Base-by-base conservation (phyloP, 2,797 vertebrate species). In the Falco concolor region DNA sequence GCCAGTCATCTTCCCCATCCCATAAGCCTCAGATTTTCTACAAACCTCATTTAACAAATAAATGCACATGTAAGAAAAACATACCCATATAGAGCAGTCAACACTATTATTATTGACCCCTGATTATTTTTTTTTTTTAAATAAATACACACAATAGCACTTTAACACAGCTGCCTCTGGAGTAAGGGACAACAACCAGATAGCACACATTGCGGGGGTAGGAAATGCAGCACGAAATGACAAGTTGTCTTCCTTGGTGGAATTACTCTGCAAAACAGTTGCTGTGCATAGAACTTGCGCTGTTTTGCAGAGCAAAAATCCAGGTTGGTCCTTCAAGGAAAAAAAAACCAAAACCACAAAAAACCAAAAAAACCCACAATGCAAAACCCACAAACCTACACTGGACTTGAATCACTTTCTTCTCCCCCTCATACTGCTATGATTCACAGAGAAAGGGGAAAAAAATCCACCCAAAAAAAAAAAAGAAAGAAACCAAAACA, bases 151-250 rank as follows among this genome's bases (percentile, higher is more conserved):
- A 38, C 23, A 68, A 32, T 3, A 79, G 16, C 40, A 76, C 40
- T 34, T 49, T 23, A 40, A 20, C 6, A 53, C 13, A 36, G 20
- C 42, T 73, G 27, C n/a, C n/a, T 77, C 30, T 64, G 49, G 65
- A 67, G 18, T 25, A 38, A 44, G 32, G 32, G 30, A n/a, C 17
- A 65, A 13, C 23, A 38, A 27, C 8, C n/a, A 75, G 36, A 14
- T 3, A n/a, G 19, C 3, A 28, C 16, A 36, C 2, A 1, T 4
- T 44, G n/a, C 6, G 8, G 20, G 10, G 38, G n/a, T 2, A 76
- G 27, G 20, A 83, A 79, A 76, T 6, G 40, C 24, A 68, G 17
- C 64, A 86, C 38, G 53, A 92, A 86, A 17, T 5, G 12, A 25
- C 9, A 17, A 49, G 8, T 19, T 49, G 3, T n/a, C 40, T 54